Percentiles rank a stretch among this genome's conserved stretches.
phyloP scores from a whole-genome alignment of 2,797 vertebrate species.

The Delichon dasypus region DNA sequence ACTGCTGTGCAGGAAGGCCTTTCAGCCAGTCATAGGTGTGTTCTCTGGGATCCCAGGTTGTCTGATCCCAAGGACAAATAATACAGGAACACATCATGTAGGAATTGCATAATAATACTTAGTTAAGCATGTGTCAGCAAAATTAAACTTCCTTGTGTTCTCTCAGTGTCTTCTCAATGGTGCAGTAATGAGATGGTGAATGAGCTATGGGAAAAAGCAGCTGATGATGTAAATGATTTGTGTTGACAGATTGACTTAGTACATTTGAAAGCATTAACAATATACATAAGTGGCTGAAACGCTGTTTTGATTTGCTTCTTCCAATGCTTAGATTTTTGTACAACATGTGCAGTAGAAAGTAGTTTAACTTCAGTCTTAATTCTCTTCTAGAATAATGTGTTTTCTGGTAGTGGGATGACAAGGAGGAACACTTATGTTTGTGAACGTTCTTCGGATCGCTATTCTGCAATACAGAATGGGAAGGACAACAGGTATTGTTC shows the following conservation, averaged over 20 bases:
- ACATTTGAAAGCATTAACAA: not conserved
- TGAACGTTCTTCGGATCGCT: slow-evolving; percentile 90
- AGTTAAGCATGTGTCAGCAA: not conserved
- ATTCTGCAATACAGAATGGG: slow-evolving; percentile 90
- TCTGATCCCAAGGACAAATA: not conserved
- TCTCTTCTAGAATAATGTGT: slow-evolving; percentile 75
- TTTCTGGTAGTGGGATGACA: slow-evolving; percentile 87
- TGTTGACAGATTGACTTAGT: not conserved
- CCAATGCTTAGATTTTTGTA: not conserved
- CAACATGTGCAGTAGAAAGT: not conserved
- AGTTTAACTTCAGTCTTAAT: not conserved
- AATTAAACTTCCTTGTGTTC: not conserved
- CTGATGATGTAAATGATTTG: not conserved
- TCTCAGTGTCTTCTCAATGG: not conserved
- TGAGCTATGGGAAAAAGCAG: not conserved
- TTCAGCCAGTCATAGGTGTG: not conserved
- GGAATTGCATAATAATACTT: not conserved
- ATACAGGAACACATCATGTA: not conserved
- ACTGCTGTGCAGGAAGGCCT: not conserved
- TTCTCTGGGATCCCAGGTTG: not conserved
- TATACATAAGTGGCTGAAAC: not conserved
- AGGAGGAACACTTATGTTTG: slow-evolving; percentile 93
- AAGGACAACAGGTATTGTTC: slow-evolving; percentile 92
- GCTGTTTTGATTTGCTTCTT: not conserved
- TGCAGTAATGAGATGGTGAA: not conserved